Evolutionary conservation across 1,140 invertebrate species (phyloP), one percentile per base, ranked within the genome.

Genomic region (Microplitis mediator): DNA sequence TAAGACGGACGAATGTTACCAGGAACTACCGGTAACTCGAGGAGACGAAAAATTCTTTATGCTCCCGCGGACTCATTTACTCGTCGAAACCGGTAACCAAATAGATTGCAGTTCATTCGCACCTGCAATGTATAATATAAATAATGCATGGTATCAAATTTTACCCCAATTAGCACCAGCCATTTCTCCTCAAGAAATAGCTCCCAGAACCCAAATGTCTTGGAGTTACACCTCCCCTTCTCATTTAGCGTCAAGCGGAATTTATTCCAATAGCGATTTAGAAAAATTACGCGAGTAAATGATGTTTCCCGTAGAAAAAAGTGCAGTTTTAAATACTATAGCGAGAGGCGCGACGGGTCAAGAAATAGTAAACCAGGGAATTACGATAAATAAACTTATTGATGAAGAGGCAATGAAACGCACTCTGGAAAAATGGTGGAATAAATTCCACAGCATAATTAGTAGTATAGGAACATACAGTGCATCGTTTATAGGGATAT

Each of bases 301-400:
- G 1, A 74, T 74, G 68, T 78, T 80, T 61, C 76, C 77, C 13
- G 50, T 69, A 0, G 74, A 79, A 58, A 45, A 16, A 62, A 64
- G 71, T 0, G 73, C 76, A n/a, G 63, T 81, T 0, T 35, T 81
- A 31, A 77, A 79, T 34, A 71, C 61, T 0, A 50, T 79, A 5
- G 76, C 76, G 0, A 36, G 75, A 34, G 45, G 67, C 35, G 58
- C 69, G 0, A 56, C 39, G 0, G 77, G 77, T 8, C 0, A 67
- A 67, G 13, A 4, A 0, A 35, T 45, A 0, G 52, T 61, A 3
- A 35, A n/a, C 0, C 62, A 64, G 35, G 65, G 66, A 13, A 51
- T 64, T 5, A 68, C 51, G 0, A 51, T 78, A 1, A 13, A 23
- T 0, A 54, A 52, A 14, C 11, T 79, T 0, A 13, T 79, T 1